Base-by-base conservation (phyloP, 1,140 invertebrate genomes). In the Solenopsis fugax region DNA sequence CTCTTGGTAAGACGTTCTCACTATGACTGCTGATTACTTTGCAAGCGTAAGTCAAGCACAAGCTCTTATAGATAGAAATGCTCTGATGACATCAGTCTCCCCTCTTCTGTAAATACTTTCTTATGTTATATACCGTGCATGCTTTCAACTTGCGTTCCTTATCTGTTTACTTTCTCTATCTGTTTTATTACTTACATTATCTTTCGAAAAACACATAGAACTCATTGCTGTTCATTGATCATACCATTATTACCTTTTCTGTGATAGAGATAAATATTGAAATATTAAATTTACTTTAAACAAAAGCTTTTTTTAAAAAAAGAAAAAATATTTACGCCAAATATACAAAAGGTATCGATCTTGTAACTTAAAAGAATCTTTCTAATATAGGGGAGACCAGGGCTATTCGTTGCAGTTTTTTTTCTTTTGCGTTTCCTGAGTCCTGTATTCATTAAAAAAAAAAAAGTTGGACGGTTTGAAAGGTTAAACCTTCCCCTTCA, bases 101-200 rank as follows among this genome's bases (percentile, higher is more conserved):
- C 41, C 45, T 41, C 41, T 24, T 13, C 10, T 18, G 29, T n/a
- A n/a, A 41, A 16, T 10, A 10, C n/a, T 13, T n/a, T 62, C 24
- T 62, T 73, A 29, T 50, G 3, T 16, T 67, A 21, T 45, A n/a
- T 58, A 60, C n/a, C 34, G 12, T 21, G 3, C 13, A 60, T 41
- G 7, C 7, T 69, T 52, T 21, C 16, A 37, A 62, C 21, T 48
- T 48, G 18, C 21, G 24, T 48, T 73, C 4, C 54, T 82, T 84
- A 84, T 84, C 69, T 84, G 69, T 84, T 84, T 82, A 84, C 24
- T 9, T 41, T 34, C 24, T 73, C 4, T 84, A 82, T 75, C 69
- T 58, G n/a, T 34, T 34, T n/a, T 5, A 29, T 16, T 84, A 37
- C 18, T 34, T 72, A 7, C 4, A 54, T 73, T 50, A 73, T 21